These are phyloP conservation scores for Cinclus cinclus DNA, from an alignment of 2,113 vertebrate species.

Conservation along the genomic window DNA sequence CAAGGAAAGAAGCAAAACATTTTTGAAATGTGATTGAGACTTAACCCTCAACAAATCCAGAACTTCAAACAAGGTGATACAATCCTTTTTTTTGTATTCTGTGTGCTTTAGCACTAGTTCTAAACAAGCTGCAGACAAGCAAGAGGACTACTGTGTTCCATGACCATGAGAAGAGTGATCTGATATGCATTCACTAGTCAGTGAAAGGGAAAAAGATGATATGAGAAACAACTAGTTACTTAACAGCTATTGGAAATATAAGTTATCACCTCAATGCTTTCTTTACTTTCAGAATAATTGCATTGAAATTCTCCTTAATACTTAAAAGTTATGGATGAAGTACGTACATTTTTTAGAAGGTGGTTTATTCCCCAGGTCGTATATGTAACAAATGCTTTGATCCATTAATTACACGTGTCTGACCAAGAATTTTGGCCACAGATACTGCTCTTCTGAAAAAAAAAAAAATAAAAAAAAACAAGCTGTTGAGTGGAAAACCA, in stretches of 20 bases:
- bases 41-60: neutral
- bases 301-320: neutral
- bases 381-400: neutral
- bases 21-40: neutral
- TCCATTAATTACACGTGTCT: neutral
- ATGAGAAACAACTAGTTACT: neutral
- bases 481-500: neutral
- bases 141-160: neutral
- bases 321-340: neutral
- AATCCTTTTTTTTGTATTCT: neutral
- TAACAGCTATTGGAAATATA: neutral
- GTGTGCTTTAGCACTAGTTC: neutral
- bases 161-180: neutral
- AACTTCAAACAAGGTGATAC: neutral
- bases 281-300: neutral
- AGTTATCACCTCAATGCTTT: neutral
- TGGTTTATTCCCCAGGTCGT: accelerated
- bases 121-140: neutral
- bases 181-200: neutral
- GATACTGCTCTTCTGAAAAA: neutral
- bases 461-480: neutral
- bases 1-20: neutral
- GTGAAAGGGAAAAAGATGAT: neutral
- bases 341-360: neutral
- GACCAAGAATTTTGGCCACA: neutral